Evolutionary conservation across 1,140 invertebrate species (phyloP).

Genomic region (Eubasilissa regina): DNA sequence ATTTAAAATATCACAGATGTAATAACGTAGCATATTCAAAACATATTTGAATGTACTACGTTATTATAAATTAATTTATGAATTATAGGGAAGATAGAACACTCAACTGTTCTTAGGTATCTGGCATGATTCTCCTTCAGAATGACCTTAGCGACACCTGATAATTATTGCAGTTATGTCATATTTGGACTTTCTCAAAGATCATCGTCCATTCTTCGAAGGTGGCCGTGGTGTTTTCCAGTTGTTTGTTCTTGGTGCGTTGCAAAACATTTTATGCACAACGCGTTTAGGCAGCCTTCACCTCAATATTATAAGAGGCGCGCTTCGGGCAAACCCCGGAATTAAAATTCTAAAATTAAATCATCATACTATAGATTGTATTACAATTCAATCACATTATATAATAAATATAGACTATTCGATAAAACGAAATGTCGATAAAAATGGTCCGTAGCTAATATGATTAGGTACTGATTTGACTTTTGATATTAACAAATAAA

Average conservation of each 20-base stretch:
- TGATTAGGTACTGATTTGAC: too few relatives aligned
- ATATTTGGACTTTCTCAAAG: conserved; percentile 10
- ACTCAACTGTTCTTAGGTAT: too few relatives aligned
- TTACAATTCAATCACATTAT: not conserved
- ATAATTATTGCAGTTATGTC: not conserved
- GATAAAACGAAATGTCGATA: not conserved
- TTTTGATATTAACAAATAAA: too few relatives aligned
- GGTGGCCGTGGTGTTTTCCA: conserved; percentile 39
- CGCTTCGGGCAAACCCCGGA: conserved; percentile 15
- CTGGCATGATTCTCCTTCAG: not conserved
- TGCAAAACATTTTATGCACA: conserved; percentile 10
- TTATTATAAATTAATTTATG: too few relatives aligned
- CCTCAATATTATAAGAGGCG: conserved; percentile 3
- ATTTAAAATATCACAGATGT: too few relatives aligned
- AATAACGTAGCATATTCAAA: too few relatives aligned
- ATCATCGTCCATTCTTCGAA: conserved; percentile 25
- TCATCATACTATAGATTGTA: not conserved
- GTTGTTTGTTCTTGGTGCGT: conserved; percentile 23
- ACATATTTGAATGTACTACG: too few relatives aligned
- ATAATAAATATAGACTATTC: not conserved
- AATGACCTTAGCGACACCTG: not conserved
- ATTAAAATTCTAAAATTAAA: conserved; percentile 7
- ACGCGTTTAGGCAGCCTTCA: conserved; percentile 8
- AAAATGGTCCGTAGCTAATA: too few relatives aligned
- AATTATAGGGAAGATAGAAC: too few relatives aligned